These are phyloP conservation scores for Carpatolechia fugitivella DNA, from an alignment of 2,888 invertebrate species.

Conservation along the genomic window DNA sequence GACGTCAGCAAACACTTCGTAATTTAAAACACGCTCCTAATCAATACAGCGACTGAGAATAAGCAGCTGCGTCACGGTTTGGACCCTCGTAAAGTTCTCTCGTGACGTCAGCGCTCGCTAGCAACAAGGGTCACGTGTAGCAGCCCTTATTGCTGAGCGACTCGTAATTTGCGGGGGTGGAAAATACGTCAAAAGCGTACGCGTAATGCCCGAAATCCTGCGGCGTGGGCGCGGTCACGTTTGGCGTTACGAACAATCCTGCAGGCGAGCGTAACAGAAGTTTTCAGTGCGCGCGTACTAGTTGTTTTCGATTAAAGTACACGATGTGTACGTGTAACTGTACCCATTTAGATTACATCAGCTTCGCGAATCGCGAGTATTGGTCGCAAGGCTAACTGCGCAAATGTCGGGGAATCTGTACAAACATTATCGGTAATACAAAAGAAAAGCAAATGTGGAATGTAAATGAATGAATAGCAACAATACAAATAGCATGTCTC, in stretches of 20 bases:
- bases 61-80: constrained; percentile 37
- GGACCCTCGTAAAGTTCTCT: constrained; percentile 35
- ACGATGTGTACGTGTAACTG: constrained; percentile 8
- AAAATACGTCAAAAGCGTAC: constrained; percentile 41
- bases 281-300: constrained; percentile 19
- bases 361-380: constrained; percentile 34
- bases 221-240: constrained; percentile 36
- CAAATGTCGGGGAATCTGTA: constrained; percentile 63
- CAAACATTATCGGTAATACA: constrained; percentile 55
- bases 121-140: constrained; percentile 43
- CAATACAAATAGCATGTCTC: constrained; percentile 55
- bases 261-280: neutral
- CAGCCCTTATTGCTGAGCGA: constrained; percentile 29
- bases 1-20: constrained; percentile 25
- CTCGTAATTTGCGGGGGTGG: constrained; percentile 37
- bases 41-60: constrained; percentile 39
- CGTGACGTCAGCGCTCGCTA: constrained; percentile 55
- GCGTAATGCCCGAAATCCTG: constrained; percentile 33
- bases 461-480: constrained; percentile 42
- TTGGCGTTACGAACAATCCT: constrained; percentile 33
- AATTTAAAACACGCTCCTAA: constrained; percentile 36
- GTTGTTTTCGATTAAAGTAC: constrained; percentile 7
- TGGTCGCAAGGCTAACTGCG: constrained; percentile 50
- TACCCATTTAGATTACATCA: constrained; percentile 52
- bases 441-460: constrained; percentile 54